These are phyloP conservation scores for Zaprionus lachaisei DNA, from an alignment of 1,140 invertebrate species.

Conservation along the genomic window DNA sequence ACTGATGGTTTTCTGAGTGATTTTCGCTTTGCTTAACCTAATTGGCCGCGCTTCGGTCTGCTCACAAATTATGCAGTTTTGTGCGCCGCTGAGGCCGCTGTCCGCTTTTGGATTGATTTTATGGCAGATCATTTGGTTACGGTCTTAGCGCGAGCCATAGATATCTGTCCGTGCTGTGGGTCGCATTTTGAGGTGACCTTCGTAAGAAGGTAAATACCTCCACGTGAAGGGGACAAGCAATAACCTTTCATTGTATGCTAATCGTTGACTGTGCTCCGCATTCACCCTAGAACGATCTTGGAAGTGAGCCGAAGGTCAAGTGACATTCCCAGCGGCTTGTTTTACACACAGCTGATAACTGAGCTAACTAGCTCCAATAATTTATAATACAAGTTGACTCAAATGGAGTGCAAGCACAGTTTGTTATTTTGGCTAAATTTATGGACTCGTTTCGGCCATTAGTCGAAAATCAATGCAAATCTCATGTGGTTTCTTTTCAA, in stretches of 20 bases:
- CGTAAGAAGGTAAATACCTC: background rate
- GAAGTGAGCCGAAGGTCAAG: slow-evolving; percentile 8
- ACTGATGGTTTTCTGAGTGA: slow-evolving; percentile 27
- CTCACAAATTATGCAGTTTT: slow-evolving; percentile 45
- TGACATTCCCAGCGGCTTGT: slow-evolving; percentile 17
- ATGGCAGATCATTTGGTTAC: slow-evolving; percentile 46
- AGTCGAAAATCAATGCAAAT: slow-evolving; percentile 30
- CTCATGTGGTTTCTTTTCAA: slow-evolving; percentile 1
- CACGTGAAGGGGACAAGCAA: slow-evolving; percentile 37
- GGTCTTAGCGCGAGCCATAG: slow-evolving; percentile 18
- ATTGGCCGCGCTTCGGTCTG: slow-evolving; percentile 30
- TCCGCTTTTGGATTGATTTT: slow-evolving; percentile 41
- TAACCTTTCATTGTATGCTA: slow-evolving; percentile 52
- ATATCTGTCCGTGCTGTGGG: slow-evolving; percentile 11
- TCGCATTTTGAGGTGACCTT: slow-evolving; percentile 18
- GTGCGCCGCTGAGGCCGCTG: background rate
- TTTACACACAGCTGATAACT: slow-evolving; percentile 5
- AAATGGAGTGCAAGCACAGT: slow-evolving; percentile 21
- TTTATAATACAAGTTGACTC: slow-evolving; percentile 9
- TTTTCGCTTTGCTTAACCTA: slow-evolving; percentile 39
- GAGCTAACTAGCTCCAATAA: background rate
- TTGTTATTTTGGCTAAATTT: slow-evolving; percentile 9
- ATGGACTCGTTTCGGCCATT: slow-evolving; percentile 19
- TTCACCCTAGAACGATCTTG: slow-evolving; percentile 30
- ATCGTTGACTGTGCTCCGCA: slow-evolving; percentile 3